Base-by-base conservation (phyloP, 2,888 invertebrate genomes). In the Orthonevra nobilis region DNA sequence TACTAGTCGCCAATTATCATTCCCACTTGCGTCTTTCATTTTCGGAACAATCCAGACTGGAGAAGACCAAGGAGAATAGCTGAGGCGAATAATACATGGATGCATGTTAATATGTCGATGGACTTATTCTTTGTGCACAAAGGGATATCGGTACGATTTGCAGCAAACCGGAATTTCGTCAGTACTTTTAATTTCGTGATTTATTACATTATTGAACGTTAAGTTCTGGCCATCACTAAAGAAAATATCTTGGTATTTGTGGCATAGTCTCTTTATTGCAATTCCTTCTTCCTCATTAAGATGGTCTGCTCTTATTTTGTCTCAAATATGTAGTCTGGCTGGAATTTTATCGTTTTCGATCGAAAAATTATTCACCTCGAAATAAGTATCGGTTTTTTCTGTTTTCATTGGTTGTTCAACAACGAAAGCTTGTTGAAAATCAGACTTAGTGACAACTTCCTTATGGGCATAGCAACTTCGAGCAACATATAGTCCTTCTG, bases 71-170 rank as follows among this genome's bases (percentile, higher is more conserved):
- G n/a, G n/a, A 15, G 15, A 19, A 12, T 15, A 40, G 40, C 40
- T 40, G 15, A 19, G 40, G 15, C 40, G 40, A 40, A 40, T 40
- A 9, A 40, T 40, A 19, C 40, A 17, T 19, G 15, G 40, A 40
- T 19, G 26, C 15, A 46, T 14, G 28, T 44, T 23, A 7, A 63
- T 72, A 10, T 70, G 61, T n/a, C 44, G 38, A 9, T 15, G 28
- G 0, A 79, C 66, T 52, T 79, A 70, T n/a, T 46, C 20, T 23
- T 64, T 63, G 17, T 70, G 66, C 20, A 77, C 61, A 61, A 60
- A 30, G 23, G 63, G 61, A 36, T 58, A 40, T 60, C 38, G 42
- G 34, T 58, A 74, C 26, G 23, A 34, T 60, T 60, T 66, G 2
- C 40, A 23, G 15, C 60, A 66, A 20, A 60, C 60, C 3, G 66